Evolutionary conservation across 2,113 vertebrate genomes (phyloP).

Genomic region (Cercocebus atys): DNA sequence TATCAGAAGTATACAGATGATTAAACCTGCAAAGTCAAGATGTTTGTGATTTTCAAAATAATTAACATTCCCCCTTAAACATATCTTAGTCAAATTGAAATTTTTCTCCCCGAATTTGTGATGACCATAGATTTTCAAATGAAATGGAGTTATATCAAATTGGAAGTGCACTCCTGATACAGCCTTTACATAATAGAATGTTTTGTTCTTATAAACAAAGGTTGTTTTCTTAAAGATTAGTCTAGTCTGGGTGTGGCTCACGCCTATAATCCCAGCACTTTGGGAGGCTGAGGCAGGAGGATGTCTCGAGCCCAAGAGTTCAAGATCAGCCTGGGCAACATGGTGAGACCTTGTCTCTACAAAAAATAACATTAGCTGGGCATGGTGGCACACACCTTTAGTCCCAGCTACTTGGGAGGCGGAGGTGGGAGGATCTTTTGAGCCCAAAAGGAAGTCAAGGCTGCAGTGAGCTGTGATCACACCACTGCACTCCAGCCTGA

Average conservation of each 20-base stretch:
- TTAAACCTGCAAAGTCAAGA: background rate
- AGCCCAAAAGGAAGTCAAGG: too few relatives aligned
- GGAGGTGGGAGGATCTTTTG: too few relatives aligned
- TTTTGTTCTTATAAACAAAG: background rate
- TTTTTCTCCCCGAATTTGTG: background rate
- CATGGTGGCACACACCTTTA: too few relatives aligned
- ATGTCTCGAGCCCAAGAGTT: too few relatives aligned
- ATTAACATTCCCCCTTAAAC: background rate
- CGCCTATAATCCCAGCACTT: too few relatives aligned
- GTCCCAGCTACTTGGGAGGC: too few relatives aligned
- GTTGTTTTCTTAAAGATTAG: background rate
- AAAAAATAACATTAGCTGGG: too few relatives aligned
- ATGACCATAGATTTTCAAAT: background rate
- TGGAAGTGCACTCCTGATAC: background rate
- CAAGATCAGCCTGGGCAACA: too few relatives aligned
- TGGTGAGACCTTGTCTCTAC: too few relatives aligned
- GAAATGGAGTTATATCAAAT: background rate
- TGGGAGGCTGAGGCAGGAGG: too few relatives aligned
- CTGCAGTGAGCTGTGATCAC: too few relatives aligned
- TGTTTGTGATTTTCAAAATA: background rate
- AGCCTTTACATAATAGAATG: background rate
- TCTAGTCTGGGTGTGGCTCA: background rate
- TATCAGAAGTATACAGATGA: background rate
- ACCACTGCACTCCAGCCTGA: too few relatives aligned
- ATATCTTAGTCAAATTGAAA: background rate